A percentile compares a stretch with the other conserved stretches of the same genome.
These are phyloP conservation scores for Phataginus tetradactyla DNA, from an alignment of 2,797 vertebrate genomes.

Conservation along the genomic window DNA sequence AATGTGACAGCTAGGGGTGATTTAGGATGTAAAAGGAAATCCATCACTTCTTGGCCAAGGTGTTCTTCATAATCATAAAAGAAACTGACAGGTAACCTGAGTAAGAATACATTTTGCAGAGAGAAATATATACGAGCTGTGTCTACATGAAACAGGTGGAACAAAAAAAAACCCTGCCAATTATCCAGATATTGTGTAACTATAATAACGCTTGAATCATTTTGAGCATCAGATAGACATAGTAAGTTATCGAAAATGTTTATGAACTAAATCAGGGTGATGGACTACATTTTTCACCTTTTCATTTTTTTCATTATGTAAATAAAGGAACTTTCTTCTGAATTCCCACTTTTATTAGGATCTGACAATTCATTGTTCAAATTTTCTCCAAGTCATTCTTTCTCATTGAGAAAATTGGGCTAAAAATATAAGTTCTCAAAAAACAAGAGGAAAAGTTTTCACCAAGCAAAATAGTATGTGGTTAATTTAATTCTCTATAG, in stretches of 20 bases:
- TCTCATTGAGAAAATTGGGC: slow-evolving; percentile 72
- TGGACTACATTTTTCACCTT: not conserved
- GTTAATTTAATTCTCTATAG: slow-evolving; percentile 74
- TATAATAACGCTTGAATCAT: slow-evolving; percentile 33
- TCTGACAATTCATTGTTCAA: slow-evolving; percentile 79
- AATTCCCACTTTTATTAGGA: slow-evolving; percentile 58
- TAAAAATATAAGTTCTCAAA: slow-evolving; percentile 70
- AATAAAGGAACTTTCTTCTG: slow-evolving; percentile 72
- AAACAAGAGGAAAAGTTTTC: slow-evolving; percentile 67
- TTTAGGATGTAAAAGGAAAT: slow-evolving; percentile 74
- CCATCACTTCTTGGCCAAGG: slow-evolving; percentile 73
- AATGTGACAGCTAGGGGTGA: slow-evolving; percentile 63
- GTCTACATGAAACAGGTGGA: slow-evolving; percentile 61
- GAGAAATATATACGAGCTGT: slow-evolving; percentile 70
- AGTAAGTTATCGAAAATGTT: slow-evolving; percentile 31
- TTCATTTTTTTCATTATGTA: slow-evolving; percentile 9
- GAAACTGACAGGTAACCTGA: slow-evolving; percentile 71
- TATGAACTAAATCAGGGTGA: not conserved
- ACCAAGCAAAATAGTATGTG: slow-evolving; percentile 79
- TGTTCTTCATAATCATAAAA: slow-evolving; percentile 81
- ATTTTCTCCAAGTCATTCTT: slow-evolving; percentile 79
- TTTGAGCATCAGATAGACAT: not conserved
- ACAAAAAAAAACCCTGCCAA: slow-evolving; percentile 14
- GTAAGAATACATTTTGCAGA: slow-evolving; percentile 74
- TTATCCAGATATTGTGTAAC: slow-evolving; percentile 54